phyloP scores from a whole-genome alignment of 2,888 invertebrate species.

The Ellobium chinense region DNA sequence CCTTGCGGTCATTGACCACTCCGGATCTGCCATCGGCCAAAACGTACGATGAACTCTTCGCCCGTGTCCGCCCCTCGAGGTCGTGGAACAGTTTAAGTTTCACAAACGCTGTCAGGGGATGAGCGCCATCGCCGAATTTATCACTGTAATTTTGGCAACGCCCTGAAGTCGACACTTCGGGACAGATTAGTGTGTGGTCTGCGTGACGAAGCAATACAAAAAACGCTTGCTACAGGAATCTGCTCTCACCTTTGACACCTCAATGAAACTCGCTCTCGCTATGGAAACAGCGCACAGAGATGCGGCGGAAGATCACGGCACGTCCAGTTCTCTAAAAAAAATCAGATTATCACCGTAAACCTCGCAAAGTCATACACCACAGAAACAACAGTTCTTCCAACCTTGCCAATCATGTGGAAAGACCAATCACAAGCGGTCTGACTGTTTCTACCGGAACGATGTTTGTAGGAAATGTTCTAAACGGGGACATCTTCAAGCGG shows the following conservation, averaged over 20 bases:
- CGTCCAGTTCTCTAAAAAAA: background rate
- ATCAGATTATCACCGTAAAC: background rate
- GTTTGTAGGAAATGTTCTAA: background rate
- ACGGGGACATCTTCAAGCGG: background rate
- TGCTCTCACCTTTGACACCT: background rate
- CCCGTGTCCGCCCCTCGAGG: background rate
- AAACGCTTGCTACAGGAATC: background rate
- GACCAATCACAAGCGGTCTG: background rate
- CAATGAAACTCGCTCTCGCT: background rate
- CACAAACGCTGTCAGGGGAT: background rate
- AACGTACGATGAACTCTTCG: background rate
- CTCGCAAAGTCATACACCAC: background rate
- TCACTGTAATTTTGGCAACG: background rate
- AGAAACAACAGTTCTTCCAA: background rate
- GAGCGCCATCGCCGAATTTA: too few species aligned
- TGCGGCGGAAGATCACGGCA: background rate
- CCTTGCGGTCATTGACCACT: background rate
- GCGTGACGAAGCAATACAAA: background rate
- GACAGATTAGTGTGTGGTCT: background rate
- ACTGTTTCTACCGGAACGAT: background rate
- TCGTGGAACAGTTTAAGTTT: background rate
- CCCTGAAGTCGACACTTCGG: background rate
- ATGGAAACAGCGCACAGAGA: background rate
- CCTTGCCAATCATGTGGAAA: background rate
- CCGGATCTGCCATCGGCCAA: background rate